Base-by-base conservation (phyloP, 1,140 invertebrate genomes). In the Caenorhabditis elegans region DNA sequence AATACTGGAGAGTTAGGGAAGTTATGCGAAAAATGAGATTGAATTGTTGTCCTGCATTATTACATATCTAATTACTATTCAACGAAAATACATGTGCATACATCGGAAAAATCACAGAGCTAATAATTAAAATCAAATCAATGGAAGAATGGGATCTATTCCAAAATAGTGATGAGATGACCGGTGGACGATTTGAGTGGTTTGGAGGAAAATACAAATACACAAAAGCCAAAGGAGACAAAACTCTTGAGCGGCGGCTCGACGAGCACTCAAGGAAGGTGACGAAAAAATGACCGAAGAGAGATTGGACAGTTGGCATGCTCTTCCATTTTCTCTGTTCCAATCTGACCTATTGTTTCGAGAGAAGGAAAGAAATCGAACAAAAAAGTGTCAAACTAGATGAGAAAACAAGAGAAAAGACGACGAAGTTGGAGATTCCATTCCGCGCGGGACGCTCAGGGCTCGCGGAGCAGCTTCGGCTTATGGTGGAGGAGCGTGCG, bases 371-470 rank as follows among this genome's bases (percentile, higher is more conserved):
- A n/a, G 26, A n/a, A 70, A 70, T 24, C 13, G 34, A 70, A 39
- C 60, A 39, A 70, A 70, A 65, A 70, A 70, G 60, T 70, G 60
- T 70, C 60, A 70, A 70, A 70, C 60, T 39, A 70, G 60, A 70
- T 70, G 34, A 39, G 34, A 39, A 39, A 70, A 70, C 60, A 70
- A 39, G 34, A 22, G 34, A 70, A 17, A 39, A 26, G 19, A 2
- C 31, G 19, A 10, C 36, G n/a, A 15, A 36, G 5, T 70, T 31
- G 55, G 36, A 51, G 82, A 89, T 47, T 89, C 81, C 49, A 78
- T 85, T 47, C 87, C 87, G 36, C 88, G 78, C 22, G 89, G 55
- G 1, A 87, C 87, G 36, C 88, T 76, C 22, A 88, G 55, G 1
- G 88, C 75, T 76, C 87, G 88, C 22, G 87, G 87, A 70, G 60